These are phyloP conservation scores for Galeopterus variegatus DNA, from an alignment of 2,113 vertebrate genomes.

Conservation along the genomic window DNA sequence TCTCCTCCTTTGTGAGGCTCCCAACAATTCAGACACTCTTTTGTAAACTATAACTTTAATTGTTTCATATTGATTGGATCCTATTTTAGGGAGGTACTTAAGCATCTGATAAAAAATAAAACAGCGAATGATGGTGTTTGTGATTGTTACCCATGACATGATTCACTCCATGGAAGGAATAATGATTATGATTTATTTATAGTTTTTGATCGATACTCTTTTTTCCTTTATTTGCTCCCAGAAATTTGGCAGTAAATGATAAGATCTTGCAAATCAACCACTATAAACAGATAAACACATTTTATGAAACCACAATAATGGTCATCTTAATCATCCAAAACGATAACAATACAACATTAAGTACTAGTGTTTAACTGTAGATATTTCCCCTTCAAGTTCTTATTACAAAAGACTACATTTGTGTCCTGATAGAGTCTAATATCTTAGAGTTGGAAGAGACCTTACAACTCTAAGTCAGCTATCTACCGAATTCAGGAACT, in stretches of 20 bases:
- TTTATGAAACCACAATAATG: slow-evolving; percentile 66
- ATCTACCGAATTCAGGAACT: slow-evolving; percentile 54
- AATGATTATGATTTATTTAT: not conserved
- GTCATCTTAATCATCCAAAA: slow-evolving; percentile 49
- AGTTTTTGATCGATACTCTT: slow-evolving; percentile 43
- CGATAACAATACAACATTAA: not conserved
- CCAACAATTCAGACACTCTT: not conserved
- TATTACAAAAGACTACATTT: slow-evolving; percentile 47
- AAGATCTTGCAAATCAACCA: slow-evolving; percentile 30
- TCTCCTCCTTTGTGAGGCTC: not conserved
- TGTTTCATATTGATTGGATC: not conserved
- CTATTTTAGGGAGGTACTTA: slow-evolving; percentile 30
- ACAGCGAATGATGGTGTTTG: not conserved
- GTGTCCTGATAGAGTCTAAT: slow-evolving; percentile 8
- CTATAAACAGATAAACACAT: slow-evolving; percentile 62
- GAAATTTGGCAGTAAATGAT: slow-evolving; percentile 59
- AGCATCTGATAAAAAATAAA: slow-evolving; percentile 41
- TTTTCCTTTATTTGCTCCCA: slow-evolving; percentile 40
- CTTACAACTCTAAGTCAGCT: not conserved
- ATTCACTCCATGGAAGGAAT: not conserved
- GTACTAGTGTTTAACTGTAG: not conserved
- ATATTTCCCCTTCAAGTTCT: slow-evolving; percentile 2
- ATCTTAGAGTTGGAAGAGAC: slow-evolving; percentile 32
- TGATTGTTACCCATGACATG: not conserved
- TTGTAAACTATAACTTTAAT: not conserved